phyloP scores from a whole-genome alignment of 1,140 invertebrate species.

The Drosophila tropicalis region DNA sequence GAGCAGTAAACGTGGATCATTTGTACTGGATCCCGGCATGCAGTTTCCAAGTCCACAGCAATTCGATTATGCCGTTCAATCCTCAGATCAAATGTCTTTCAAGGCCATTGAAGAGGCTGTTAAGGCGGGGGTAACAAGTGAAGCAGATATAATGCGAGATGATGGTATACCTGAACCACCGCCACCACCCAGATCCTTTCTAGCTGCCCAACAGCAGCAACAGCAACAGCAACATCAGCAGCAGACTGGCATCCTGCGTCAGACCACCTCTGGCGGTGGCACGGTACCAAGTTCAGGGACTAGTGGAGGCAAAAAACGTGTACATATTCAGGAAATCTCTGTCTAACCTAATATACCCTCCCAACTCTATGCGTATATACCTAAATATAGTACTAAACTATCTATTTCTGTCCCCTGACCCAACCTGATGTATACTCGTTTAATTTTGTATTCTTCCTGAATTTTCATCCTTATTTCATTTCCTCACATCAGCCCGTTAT shows the following conservation, averaged over 20 bases:
- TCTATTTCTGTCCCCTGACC: constrained; percentile 23
- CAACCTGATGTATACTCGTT: neutral
- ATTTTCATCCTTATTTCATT: neutral
- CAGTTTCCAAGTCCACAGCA: constrained; percentile 57
- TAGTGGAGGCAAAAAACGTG: constrained; percentile 90
- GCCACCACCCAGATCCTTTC: constrained; percentile 86
- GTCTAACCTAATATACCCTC: constrained; percentile 85
- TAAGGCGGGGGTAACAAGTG: constrained; percentile 68
- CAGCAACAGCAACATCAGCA: constrained; percentile 83
- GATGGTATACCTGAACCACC: constrained; percentile 87
- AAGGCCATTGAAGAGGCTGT: constrained; percentile 84
- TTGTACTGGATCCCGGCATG: constrained; percentile 47
- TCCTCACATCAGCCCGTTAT: neutral
- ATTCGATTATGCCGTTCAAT: constrained; percentile 83
- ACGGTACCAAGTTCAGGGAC: constrained; percentile 84
- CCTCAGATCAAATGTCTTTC: constrained; percentile 83
- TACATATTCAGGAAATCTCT: constrained; percentile 94
- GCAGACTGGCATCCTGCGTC: constrained; percentile 85
- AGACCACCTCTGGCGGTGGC: constrained; percentile 83
- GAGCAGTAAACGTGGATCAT: constrained; percentile 72
- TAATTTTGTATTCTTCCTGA: neutral
- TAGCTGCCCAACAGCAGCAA: constrained; percentile 67
- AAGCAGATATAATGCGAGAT: constrained; percentile 83
- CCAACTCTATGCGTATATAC: constrained; percentile 22
- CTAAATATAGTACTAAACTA: constrained; percentile 8